Evolutionary conservation across 2,888 invertebrate genomes (phyloP).

Genomic region (Agrotis exclamationis): DNA sequence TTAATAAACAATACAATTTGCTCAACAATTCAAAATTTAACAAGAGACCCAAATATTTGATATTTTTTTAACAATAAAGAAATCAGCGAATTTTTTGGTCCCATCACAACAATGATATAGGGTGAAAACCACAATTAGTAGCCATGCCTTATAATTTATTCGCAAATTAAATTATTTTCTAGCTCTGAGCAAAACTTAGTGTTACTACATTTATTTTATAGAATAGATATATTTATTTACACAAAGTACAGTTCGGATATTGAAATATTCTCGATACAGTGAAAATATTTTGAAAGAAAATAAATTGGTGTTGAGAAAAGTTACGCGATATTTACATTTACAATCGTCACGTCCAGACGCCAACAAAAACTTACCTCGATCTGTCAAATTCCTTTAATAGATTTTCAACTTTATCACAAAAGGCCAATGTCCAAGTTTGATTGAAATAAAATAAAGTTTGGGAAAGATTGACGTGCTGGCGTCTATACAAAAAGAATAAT

Average conservation of each 20-base stretch:
- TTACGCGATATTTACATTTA: not conserved
- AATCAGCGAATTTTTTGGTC: constrained; percentile 77
- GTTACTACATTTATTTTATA: constrained; percentile 22
- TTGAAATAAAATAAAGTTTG: too few relatives aligned
- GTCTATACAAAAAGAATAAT: not conserved
- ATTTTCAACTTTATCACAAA: too few relatives aligned
- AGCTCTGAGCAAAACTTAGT: constrained; percentile 41
- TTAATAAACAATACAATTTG: constrained; percentile 30
- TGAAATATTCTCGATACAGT: not conserved
- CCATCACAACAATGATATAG: constrained; percentile 75
- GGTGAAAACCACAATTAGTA: constrained; percentile 53
- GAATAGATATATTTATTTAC: not conserved
- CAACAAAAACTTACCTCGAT: too few relatives aligned
- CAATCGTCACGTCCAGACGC: not conserved
- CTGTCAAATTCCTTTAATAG: too few relatives aligned
- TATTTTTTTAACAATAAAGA: constrained; percentile 55
- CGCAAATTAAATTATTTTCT: constrained; percentile 33
- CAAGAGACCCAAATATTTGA: constrained; percentile 57
- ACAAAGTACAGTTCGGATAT: constrained; percentile 16
- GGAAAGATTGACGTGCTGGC: too few relatives aligned
- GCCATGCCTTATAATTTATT: constrained; percentile 35
- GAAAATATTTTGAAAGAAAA: too few relatives aligned
- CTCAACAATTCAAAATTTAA: constrained; percentile 33
- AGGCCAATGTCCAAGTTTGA: too few relatives aligned
- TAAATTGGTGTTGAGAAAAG: not conserved